phyloP scores from a whole-genome alignment of 2,113 vertebrate genomes.

The Synodontis membranacea region DNA sequence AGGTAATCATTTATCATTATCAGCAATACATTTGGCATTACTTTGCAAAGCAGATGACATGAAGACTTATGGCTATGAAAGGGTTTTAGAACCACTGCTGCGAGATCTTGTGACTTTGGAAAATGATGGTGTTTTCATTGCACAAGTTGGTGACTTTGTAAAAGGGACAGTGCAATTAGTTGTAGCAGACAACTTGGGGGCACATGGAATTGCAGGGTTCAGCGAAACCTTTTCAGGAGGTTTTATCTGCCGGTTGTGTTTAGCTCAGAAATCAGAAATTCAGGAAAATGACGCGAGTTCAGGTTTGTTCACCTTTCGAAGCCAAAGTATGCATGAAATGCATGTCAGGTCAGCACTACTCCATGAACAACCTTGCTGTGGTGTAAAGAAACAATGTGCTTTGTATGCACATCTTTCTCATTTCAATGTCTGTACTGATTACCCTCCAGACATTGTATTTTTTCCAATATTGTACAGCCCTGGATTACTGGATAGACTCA shows the following conservation, averaged over 20 bases:
- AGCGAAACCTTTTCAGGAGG: slow-evolving; percentile 5
- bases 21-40: not conserved
- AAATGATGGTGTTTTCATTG: not conserved
- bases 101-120: not conserved
- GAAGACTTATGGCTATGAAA: not conserved
- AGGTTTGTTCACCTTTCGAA: too few species aligned
- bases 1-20: not conserved
- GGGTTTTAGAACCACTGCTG: not conserved
- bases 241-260: not conserved
- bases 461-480: too few species aligned
- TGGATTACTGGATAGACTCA: slow-evolving; percentile 46
- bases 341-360: too few species aligned
- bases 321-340: too few species aligned
- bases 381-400: too few species aligned
- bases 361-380: too few species aligned
- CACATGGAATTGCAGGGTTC: not conserved
- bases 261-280: too few species aligned
- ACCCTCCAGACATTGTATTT: slow-evolving; percentile 46
- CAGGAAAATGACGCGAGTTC: too few species aligned
- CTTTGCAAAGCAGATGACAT: not conserved
- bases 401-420: too few species aligned
- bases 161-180: not conserved
- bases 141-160: not conserved
- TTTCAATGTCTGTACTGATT: not conserved
- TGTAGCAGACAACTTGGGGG: too few species aligned